Base-by-base conservation (phyloP, 2,888 invertebrate species). In the Tipula helvola region DNA sequence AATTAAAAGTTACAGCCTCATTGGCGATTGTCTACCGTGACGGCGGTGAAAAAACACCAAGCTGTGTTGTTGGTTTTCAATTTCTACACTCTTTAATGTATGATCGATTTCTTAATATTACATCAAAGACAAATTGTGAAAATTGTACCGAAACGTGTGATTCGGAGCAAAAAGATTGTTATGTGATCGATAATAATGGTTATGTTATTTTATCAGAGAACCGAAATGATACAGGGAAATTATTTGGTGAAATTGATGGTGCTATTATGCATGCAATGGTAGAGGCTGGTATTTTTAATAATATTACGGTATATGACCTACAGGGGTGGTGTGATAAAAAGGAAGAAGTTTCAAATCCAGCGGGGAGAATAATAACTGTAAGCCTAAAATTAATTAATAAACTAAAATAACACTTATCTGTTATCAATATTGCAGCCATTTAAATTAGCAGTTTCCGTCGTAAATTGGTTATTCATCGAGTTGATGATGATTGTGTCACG, bases 161-260 rank as follows among this genome's bases (percentile, higher is more conserved):
- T 87, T 92, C 93, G n/a, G 93, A 93, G 41, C 92, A 93, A 84
- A 92, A 95, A 88, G 95, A 95, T 88, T 98, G 98, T 90, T 98
- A 96, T 90, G 93, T 98, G n/a, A 93, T 98, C 83, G 98, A 98
- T 90, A 96, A 96, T 90, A 97, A 97, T 89, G 98, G 97, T 0
- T 98, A 97, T 90, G 93, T 97, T 7, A 93, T 98, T 0, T 92
- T 97, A 10, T 94, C 96, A 0, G 93, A 94, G 89, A 92, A 94
- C 28, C 91, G 93, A 47, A 92, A 93, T 57, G 93, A 96, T 86
- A 95, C 95, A 0, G 98, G 98, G 0, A 93, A 93, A 89, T 98
- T 98, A 92, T 97, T 98, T 90, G 98, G 98, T 0, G 95, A 95
- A 88, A 92, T 96, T 39, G 95, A 96, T 88, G 95, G 95, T 12